phyloP scores from a whole-genome alignment of 92 coral and sea anemone genomes.

The Parazoanthus darwini region DNA sequence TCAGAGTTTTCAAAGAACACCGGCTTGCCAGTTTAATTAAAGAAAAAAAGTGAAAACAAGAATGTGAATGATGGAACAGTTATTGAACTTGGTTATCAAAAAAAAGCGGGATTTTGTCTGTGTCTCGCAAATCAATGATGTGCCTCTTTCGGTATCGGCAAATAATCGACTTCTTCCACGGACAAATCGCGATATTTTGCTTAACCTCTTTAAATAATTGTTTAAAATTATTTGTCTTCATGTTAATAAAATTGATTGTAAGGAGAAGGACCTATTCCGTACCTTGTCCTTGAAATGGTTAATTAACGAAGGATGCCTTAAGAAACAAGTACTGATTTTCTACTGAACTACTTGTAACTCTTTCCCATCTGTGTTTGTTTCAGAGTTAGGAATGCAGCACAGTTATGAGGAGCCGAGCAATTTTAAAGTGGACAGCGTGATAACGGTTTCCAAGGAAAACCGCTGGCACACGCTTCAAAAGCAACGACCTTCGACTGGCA shows the following conservation, averaged over 20 bases:
- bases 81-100: too few relatives aligned
- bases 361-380: not conserved
- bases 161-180: too few relatives aligned
- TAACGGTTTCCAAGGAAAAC: slow-evolving; percentile 88
- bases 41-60: too few relatives aligned
- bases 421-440: slow-evolving; percentile 87
- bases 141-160: too few relatives aligned
- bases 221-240: not conserved
- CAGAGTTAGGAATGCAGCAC: slow-evolving; percentile 72
- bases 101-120: too few relatives aligned
- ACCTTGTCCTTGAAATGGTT: too few relatives aligned
- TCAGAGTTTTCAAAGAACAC: too few relatives aligned
- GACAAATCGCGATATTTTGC: too few relatives aligned
- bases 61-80: too few relatives aligned
- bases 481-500: slow-evolving; percentile 61
- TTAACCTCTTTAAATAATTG: too few relatives aligned
- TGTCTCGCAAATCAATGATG: too few relatives aligned
- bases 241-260: not conserved
- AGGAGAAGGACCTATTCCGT: not conserved
- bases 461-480: slow-evolving; percentile 82
- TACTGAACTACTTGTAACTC: not conserved
- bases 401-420: slow-evolving; percentile 77
- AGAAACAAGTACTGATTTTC: not conserved
- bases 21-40: too few relatives aligned
- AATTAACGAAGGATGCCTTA: not conserved